These are phyloP conservation scores for Acromyrmex heyeri DNA, from an alignment of 1,140 invertebrate species.

Conservation along the genomic window DNA sequence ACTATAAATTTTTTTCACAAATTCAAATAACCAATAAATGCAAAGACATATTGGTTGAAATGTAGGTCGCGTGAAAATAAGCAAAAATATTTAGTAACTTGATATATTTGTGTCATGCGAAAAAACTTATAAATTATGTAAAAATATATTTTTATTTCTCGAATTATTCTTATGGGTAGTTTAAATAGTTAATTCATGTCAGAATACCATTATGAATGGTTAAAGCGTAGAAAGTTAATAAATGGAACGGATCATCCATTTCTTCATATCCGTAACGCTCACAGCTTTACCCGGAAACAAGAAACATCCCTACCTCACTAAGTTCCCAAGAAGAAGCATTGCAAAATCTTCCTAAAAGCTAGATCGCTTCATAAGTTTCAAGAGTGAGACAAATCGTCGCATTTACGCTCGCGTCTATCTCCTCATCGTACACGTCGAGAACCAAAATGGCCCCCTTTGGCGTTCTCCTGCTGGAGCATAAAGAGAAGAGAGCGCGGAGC, in stretches of 20 bases:
- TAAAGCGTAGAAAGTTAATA: slow-evolving; percentile 31
- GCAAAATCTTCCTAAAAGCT: slow-evolving; percentile 61
- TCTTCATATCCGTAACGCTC: slow-evolving; percentile 39
- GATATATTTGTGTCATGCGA: not conserved
- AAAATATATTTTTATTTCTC: slow-evolving; percentile 17
- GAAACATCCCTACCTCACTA: slow-evolving; percentile 25
- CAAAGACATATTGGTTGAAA: slow-evolving; percentile 46
- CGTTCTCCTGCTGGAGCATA: slow-evolving; percentile 45
- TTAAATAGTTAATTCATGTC: slow-evolving; percentile 35
- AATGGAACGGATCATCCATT: slow-evolving; percentile 42
- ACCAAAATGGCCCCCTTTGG: slow-evolving; percentile 59
- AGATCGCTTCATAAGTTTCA: slow-evolving; percentile 50
- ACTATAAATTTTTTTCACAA: slow-evolving; percentile 45
- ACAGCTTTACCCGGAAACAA: slow-evolving; percentile 53
- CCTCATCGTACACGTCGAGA: not conserved
- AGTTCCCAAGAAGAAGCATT: slow-evolving; percentile 35
- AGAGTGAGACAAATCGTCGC: slow-evolving; percentile 61
- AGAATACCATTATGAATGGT: slow-evolving; percentile 6
- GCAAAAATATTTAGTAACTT: slow-evolving; percentile 40
- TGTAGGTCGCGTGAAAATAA: slow-evolving; percentile 36
- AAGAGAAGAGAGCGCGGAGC: slow-evolving; percentile 59
- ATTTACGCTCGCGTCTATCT: slow-evolving; percentile 65
- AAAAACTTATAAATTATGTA: not conserved
- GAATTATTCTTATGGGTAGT: not conserved
- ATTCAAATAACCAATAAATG: slow-evolving; percentile 49